These are phyloP conservation scores for Frieseomelitta varia DNA, from an alignment of 1,140 invertebrate genomes.

Conservation along the genomic window DNA sequence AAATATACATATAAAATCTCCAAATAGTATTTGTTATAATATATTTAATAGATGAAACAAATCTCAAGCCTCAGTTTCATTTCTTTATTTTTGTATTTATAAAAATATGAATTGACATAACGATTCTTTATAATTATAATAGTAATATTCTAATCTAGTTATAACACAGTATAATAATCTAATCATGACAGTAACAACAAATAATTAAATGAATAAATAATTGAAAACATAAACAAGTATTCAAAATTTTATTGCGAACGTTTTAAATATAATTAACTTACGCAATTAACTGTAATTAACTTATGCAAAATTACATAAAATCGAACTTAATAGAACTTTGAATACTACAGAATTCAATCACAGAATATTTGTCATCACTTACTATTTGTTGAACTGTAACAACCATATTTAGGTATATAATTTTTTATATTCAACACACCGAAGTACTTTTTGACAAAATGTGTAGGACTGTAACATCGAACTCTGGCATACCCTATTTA, in stretches of 20 bases:
- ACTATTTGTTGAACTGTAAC: slow-evolving; percentile 29
- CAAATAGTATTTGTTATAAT: neutral
- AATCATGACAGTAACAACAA: neutral
- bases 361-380: slow-evolving; percentile 18
- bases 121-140: neutral
- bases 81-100: neutral
- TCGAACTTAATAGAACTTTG: neutral
- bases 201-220: neutral
- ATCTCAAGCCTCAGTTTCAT: neutral
- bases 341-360: neutral
- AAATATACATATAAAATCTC: neutral
- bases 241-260: neutral
- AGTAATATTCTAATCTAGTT: no score
- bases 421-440: neutral
- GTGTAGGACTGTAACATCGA: neutral
- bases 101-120: neutral
- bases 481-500: slow-evolving; percentile 35
- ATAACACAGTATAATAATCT: no score
- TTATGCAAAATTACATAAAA: neutral
- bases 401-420: neutral
- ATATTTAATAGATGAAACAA: neutral
- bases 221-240: neutral
- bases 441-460: neutral
- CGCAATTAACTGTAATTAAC: no score
- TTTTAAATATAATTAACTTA: neutral